A percentile compares a stretch with the other conserved stretches of the same genome.
Evolutionary conservation across 2,797 vertebrate species (phyloP).

Genomic region (Sebastes jordani): DNA sequence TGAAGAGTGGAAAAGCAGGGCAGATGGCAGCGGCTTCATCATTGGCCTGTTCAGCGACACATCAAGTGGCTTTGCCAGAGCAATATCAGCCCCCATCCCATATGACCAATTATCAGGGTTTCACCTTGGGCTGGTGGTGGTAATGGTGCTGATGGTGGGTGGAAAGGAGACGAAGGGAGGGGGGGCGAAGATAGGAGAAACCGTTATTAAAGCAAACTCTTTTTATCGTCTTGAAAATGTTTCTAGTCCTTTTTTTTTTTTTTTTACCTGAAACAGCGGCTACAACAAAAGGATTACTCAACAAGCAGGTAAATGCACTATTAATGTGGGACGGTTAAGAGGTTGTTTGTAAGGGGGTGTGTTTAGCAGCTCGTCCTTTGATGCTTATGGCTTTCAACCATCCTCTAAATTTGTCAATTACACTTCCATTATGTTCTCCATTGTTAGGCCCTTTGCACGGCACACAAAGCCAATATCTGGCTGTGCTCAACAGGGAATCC

Average conservation of each 20-base stretch:
- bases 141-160: slow-evolving; percentile 38
- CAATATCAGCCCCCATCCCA: slow-evolving; percentile 77
- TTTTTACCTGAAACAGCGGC: not conserved
- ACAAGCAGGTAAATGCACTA: slow-evolving; percentile 18
- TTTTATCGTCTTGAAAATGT: not conserved
- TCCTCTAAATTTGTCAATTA: slow-evolving; percentile 72
- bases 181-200: slow-evolving; percentile 36
- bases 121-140: slow-evolving; percentile 75
- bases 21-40: slow-evolving; percentile 81
- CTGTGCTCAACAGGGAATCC: slow-evolving; percentile 59
- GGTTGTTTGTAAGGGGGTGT: slow-evolving; percentile 28
- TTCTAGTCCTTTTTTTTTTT: not conserved
- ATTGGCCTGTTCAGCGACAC: slow-evolving; percentile 69
- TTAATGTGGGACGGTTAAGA: slow-evolving; percentile 7
- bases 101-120: slow-evolving; percentile 87
- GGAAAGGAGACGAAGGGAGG: not conserved
- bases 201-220: slow-evolving; percentile 60
- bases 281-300: slow-evolving; percentile 1
- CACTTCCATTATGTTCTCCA: slow-evolving; percentile 61
- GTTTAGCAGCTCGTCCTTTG: slow-evolving; percentile 49
- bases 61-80: slow-evolving; percentile 74
- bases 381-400: slow-evolving; percentile 48
- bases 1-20: slow-evolving; percentile 62
- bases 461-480: slow-evolving; percentile 64
- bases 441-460: slow-evolving; percentile 44